Evolutionary conservation across 2,888 invertebrate species (phyloP), one percentile per base, ranked within the genome.

Genomic region (Heliconius ismenius): DNA sequence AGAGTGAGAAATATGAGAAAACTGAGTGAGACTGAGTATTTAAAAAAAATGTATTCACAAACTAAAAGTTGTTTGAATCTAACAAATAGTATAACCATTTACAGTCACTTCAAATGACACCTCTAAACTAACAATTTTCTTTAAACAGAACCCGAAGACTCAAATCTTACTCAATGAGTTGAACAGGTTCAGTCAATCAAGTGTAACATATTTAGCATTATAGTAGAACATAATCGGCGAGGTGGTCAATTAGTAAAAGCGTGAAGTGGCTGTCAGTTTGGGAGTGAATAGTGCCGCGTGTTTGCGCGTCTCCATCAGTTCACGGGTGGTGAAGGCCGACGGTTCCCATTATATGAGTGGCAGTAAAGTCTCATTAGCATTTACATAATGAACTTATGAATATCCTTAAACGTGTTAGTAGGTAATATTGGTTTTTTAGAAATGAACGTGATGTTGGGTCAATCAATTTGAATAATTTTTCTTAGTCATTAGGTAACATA

Each of bases 241-340:
- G 92, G 92, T 92, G 92, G 92, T 89, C 92, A 91, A 90, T 91
- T 91, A 89, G 91, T 90, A 90, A 91, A 91, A 92, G 91, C 92
- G 91, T 93, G 90, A 90, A 92, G 88, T 83, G 86, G 86, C 87
- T 91, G 92, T 91, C 93, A 91, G 87, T 91, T 91, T 89, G 88
- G 90, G 90, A 88, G 87, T 83, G 85, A 85, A 86, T 90, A 90
- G 85, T 90, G 83, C 78, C 76, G 70, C 77, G 79, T 75, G 78
- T 81, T 81, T 81, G 81, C 80, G 81, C 79, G 85, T 81, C 82
- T 80, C 54, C 77, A 75, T 76, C 83, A 83, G 86, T 88, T 87
- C 85, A 87, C 84, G 88, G 87, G 87, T 88, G 88, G 88, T 87
- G 92, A 92, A 92, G 93, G 92, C 90, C 90, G 87, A 84, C 86